Evolutionary conservation across 35 echinoderm and acorn worm genomes (phyloP).

Genomic region (Ophiothrix spiculata): DNA sequence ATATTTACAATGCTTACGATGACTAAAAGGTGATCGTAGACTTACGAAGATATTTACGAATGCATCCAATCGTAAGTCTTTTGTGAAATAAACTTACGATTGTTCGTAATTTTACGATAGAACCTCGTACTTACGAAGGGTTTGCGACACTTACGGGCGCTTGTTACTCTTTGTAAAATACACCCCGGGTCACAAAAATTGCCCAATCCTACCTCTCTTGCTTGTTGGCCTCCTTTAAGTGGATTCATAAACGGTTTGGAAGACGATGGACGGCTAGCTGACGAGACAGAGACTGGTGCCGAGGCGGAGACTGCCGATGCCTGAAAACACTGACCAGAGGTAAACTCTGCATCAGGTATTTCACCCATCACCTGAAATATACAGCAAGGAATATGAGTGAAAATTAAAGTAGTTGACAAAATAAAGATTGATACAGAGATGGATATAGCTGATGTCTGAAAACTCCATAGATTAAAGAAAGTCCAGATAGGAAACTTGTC

Average conservation of each 20-base stretch:
- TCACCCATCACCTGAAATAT: conserved; percentile 66
- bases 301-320: background rate
- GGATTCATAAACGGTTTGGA: conserved; percentile 71
- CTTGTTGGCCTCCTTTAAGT: background rate
- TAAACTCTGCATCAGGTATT: conserved; percentile 62
- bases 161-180: too few relatives aligned
- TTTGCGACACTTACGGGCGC: too few relatives aligned
- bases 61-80: too few relatives aligned
- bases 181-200: too few relatives aligned
- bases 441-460: conserved; percentile 22
- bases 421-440: conserved; percentile 8
- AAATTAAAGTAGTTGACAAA: background rate
- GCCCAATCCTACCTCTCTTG: background rate
- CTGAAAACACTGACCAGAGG: conserved; percentile 76
- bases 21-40: too few relatives aligned
- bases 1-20: too few relatives aligned
- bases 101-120: too few relatives aligned
- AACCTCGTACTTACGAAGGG: too few relatives aligned
- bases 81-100: too few relatives aligned
- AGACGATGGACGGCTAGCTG: background rate
- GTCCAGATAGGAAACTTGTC: too few relatives aligned
- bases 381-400: background rate
- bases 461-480: too few relatives aligned
- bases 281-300: conserved; percentile 7
- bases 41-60: too few relatives aligned